These are phyloP conservation scores for Zootoca vivipara DNA, from an alignment of 2,113 vertebrate species.

Conservation along the genomic window DNA sequence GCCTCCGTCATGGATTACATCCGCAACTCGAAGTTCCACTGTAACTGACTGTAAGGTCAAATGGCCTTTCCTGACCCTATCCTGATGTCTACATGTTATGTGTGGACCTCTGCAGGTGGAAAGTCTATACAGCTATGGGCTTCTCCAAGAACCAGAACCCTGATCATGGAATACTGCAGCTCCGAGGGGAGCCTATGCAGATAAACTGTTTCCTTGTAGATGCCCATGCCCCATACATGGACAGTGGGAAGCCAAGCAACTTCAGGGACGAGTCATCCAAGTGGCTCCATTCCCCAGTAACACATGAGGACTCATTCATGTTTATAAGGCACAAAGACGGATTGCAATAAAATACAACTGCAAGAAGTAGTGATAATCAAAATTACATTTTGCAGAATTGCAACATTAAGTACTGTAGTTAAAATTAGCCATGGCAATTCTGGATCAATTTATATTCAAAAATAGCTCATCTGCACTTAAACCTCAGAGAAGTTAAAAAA, in stretches of 20 bases:
- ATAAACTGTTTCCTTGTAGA: neutral
- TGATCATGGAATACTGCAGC: neutral
- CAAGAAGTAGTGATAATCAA: neutral
- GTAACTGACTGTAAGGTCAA: too few species aligned
- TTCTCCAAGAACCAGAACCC: neutral
- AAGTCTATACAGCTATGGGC: neutral
- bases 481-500: neutral
- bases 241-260: neutral
- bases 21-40: neutral
- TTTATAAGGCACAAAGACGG: too few species aligned
- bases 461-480: neutral
- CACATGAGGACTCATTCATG: too few species aligned
- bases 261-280: too few species aligned
- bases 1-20: too few species aligned
- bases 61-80: neutral
- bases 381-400: neutral
- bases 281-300: too few species aligned
- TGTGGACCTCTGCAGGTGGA: neutral
- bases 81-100: neutral
- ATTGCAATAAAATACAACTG: neutral
- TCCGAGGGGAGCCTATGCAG: neutral
- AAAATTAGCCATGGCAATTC: neutral
- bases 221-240: neutral
- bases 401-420: neutral
- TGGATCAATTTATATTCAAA: neutral